These are phyloP conservation scores for Drosophila seguyi DNA, from an alignment of 1,140 invertebrate species.

Conservation along the genomic window DNA sequence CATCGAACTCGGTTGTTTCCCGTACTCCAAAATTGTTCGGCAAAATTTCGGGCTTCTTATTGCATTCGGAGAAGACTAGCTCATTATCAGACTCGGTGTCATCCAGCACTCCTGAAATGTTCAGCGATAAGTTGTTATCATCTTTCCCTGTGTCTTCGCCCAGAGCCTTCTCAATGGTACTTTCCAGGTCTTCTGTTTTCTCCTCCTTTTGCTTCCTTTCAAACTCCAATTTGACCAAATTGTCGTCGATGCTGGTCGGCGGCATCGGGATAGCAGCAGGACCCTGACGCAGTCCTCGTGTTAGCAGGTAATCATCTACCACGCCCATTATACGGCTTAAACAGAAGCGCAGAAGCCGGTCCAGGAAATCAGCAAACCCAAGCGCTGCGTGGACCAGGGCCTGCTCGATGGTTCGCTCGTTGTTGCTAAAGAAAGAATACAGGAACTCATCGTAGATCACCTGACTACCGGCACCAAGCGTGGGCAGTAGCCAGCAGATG, in stretches of 20 bases:
- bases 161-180: neutral
- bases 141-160: neutral
- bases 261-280: slow-evolving; percentile 11
- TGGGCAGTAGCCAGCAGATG: slow-evolving; percentile 62
- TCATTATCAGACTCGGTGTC: slow-evolving; percentile 6
- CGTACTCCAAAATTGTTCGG: neutral
- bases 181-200: neutral
- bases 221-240: slow-evolving; percentile 19
- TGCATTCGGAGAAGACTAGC: neutral
- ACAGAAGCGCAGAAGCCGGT: slow-evolving; percentile 23
- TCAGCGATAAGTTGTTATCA: neutral
- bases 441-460: slow-evolving; percentile 58
- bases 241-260: slow-evolving; percentile 46
- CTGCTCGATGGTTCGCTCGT: slow-evolving; percentile 93
- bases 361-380: slow-evolving; percentile 8
- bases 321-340: slow-evolving; percentile 27
- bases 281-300: slow-evolving; percentile 8
- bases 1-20: too few species aligned
- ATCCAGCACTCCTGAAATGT: neutral
- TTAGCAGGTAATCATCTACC: slow-evolving; percentile 26
- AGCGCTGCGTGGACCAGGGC: slow-evolving; percentile 86
- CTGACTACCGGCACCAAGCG: slow-evolving; percentile 47
- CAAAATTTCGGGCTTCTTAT: slow-evolving; percentile 1
- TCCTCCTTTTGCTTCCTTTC: neutral
- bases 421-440: slow-evolving; percentile 41